Conservation (phyloP, 2,797 vertebrate species). For the Danio tinwini region DNA sequence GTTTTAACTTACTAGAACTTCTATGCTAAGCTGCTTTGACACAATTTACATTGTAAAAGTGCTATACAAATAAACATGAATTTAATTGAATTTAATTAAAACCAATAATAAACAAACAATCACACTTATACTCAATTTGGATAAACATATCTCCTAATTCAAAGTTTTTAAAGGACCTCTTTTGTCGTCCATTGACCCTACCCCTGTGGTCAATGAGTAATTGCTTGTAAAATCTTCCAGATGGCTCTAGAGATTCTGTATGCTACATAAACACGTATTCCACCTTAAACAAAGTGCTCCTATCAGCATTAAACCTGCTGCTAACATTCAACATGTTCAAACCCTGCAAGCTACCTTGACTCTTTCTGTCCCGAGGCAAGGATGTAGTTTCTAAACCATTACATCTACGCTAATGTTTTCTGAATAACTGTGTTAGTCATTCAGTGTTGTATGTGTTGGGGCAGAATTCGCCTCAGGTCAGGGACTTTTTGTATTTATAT, state of each 20-base stretch:
- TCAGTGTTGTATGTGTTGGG: background rate
- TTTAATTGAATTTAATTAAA: background rate
- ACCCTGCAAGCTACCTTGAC: background rate
- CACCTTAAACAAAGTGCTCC: conserved; percentile 28
- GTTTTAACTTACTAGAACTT: too few relatives aligned
- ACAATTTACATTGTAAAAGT: too few relatives aligned
- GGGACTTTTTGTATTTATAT: conserved; percentile 10
- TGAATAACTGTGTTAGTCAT: conserved; percentile 30
- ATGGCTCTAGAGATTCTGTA: background rate
- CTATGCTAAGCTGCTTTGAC: too few relatives aligned
- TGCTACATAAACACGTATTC: background rate
- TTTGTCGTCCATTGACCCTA: background rate
- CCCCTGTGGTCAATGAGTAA: background rate
- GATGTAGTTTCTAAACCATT: conserved; percentile 18
- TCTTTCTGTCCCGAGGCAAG: conserved; percentile 9
- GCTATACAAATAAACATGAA: too few relatives aligned
- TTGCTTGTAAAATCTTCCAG: background rate
- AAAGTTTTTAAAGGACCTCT: background rate
- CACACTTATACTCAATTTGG: background rate
- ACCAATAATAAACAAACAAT: background rate
- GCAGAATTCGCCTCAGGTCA: conserved; percentile 15
- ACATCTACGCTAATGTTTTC: background rate
- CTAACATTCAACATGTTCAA: background rate
- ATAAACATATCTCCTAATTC: background rate
- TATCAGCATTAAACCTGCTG: conserved; percentile 24